Percentiles rank a stretch among this genome's conserved stretches.
These are phyloP conservation scores for Phrynocephalus forsythii DNA, from an alignment of 2,797 vertebrate species.

Conservation along the genomic window DNA sequence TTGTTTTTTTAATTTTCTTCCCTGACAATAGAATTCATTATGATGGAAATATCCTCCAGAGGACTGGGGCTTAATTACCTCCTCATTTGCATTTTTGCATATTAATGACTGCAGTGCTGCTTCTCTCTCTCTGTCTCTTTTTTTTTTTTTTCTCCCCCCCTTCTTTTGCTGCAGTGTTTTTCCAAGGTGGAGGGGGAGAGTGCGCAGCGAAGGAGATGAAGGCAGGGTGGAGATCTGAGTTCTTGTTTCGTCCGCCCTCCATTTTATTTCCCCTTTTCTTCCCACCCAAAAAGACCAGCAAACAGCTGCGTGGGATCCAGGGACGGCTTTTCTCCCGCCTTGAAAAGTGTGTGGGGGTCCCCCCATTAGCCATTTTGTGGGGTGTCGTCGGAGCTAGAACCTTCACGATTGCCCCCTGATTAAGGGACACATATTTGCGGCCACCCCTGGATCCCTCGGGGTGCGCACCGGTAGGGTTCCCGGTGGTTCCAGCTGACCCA, in stretches of 20 bases:
- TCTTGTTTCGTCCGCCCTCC: slow-evolving; percentile 25
- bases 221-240: neutral
- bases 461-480: no score
- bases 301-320: no score
- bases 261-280: neutral
- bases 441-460: no score
- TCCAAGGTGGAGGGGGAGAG: slow-evolving; percentile 64
- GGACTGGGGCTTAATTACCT: slow-evolving; percentile 87
- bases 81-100: slow-evolving; percentile 98
- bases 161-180: slow-evolving; percentile 69
- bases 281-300: neutral
- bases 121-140: slow-evolving; percentile 36
- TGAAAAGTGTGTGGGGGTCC: neutral
- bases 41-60: slow-evolving; percentile 74
- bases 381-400: no score
- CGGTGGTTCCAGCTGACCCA: no score
- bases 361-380: neutral
- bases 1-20: slow-evolving; percentile 57
- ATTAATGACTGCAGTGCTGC: slow-evolving; percentile 92
- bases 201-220: neutral
- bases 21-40: slow-evolving; percentile 73
- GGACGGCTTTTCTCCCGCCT: neutral
- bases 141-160: no score
- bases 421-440: no score
- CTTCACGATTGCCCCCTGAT: no score